Percentiles rank a stretch among this genome's conserved stretches.
Conservation (phyloP, 2,888 invertebrate genomes). For the Papilio protenor region DNA sequence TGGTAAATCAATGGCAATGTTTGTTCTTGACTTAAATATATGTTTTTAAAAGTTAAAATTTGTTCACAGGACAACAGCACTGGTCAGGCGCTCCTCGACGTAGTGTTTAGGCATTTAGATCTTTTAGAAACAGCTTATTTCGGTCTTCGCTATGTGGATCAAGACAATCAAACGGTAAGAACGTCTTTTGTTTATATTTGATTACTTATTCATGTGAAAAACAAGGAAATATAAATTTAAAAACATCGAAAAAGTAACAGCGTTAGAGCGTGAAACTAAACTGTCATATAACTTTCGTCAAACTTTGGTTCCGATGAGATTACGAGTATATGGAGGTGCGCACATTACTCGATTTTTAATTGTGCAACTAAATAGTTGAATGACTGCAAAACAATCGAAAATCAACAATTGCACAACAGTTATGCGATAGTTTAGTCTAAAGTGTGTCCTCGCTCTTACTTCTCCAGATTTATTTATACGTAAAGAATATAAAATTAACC, state of each 20-base stretch:
- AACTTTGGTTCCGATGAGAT: too few species aligned
- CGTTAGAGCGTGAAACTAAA: too few species aligned
- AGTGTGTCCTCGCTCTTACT: too few species aligned
- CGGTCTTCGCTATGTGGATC: constrained; percentile 96
- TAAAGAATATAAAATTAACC: constrained; percentile 5
- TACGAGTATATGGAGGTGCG: too few species aligned
- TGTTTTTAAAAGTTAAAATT: neutral
- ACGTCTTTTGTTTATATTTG: constrained; percentile 29
- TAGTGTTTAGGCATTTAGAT: constrained; percentile 96
- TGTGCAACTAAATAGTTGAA: too few species aligned
- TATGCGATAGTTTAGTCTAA: too few species aligned
- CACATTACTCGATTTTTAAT: too few species aligned
- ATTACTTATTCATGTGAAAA: constrained; percentile 29
- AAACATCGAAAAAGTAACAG: too few species aligned
- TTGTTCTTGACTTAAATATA: neutral
- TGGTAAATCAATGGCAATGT: neutral
- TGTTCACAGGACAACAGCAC: constrained; percentile 91
- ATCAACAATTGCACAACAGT: too few species aligned
- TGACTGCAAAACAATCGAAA: too few species aligned
- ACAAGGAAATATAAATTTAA: neutral
- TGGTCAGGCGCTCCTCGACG: constrained; percentile 95
- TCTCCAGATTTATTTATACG: too few species aligned
- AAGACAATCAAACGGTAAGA: constrained; percentile 96
- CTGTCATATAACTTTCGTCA: too few species aligned
- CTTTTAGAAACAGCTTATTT: constrained; percentile 98